Evolutionary conservation across 2,797 vertebrate species (phyloP), one percentile per base, ranked within the genome.

Genomic region (Epinephelus malabaricus): DNA sequence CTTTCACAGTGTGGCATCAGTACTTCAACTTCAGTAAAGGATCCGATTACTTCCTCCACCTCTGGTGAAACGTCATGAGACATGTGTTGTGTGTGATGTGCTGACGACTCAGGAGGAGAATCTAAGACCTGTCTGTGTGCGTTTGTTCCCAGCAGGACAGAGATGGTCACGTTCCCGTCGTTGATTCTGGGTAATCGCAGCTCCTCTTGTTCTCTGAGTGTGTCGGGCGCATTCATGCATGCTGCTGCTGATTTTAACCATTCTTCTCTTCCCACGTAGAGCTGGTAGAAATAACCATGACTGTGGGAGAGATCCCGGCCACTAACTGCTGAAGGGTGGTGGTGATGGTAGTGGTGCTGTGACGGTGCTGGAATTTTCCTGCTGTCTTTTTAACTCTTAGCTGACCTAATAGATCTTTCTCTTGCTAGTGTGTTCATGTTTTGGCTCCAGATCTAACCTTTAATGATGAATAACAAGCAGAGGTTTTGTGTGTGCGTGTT

Each of bases 151-250:
- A 88, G 86, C 95, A 96, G 94, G 91, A 94, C 92, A 85, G 95
- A 95, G 94, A 92, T 87, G 90, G 95, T 95, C 88, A 93, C 92
- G n/a, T 95, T 96, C 79, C 94, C 95, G 40, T 87, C 94, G 2
- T 85, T 95, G 78, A 86, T 94, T 87, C 82, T 94, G 83, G 93
- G 95, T 95, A 95, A 95, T 61, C 38, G 53, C 62, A 86, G 78
- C 76, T 88, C 67, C 43, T 73, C 74, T 79, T 61, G 72, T 81
- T 2, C 69, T 13, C 76, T 62, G 19, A 70, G 67, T 77, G 69
- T 83, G 66, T 21, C 40, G 66, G 73, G 56, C 2, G 5, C 51
- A 18, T 17, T 66, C 12, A 23, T 90, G 92, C 92, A 93, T 92
- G 84, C 73, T 47, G 60, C 73, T 45, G 62, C 60, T 67, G 71